A percentile compares a stretch with the other conserved stretches of the same genome.
These are phyloP conservation scores for Galbula dea DNA, from an alignment of 2,113 vertebrate genomes.

Conservation along the genomic window DNA sequence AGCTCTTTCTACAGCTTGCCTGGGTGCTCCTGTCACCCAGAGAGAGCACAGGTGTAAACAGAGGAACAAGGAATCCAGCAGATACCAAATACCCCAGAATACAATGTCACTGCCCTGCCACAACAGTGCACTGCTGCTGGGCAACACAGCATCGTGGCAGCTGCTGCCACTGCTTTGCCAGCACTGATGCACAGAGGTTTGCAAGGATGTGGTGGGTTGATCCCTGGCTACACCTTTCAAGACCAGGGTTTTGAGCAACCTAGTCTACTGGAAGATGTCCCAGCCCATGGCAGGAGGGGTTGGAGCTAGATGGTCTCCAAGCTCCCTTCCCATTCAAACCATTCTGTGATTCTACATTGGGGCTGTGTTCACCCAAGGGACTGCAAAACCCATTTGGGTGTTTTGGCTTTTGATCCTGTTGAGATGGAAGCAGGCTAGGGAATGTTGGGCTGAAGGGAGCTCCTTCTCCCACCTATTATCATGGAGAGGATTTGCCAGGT, in stretches of 20 bases:
- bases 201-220: accelerated
- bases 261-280: background rate
- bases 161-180: background rate
- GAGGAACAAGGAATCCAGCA: too few species aligned
- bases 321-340: too few species aligned
- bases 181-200: background rate
- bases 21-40: too few species aligned
- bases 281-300: too few species aligned
- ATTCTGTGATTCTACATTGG: too few species aligned
- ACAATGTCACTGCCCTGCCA: background rate
- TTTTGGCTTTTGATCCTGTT: background rate
- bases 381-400: background rate
- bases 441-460: background rate
- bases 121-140: accelerated
- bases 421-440: background rate
- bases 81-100: accelerated
- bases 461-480: background rate
- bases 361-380: accelerated
- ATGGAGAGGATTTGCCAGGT: background rate
- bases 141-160: accelerated
- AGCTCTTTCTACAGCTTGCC: too few species aligned
- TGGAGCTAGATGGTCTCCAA: too few species aligned
- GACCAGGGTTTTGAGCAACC: background rate
- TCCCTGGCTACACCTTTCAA: too few species aligned
- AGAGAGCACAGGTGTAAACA: too few species aligned